phyloP scores from a whole-genome alignment of 1,140 invertebrate genomes.

The Brachionus rotundiformis region DNA sequence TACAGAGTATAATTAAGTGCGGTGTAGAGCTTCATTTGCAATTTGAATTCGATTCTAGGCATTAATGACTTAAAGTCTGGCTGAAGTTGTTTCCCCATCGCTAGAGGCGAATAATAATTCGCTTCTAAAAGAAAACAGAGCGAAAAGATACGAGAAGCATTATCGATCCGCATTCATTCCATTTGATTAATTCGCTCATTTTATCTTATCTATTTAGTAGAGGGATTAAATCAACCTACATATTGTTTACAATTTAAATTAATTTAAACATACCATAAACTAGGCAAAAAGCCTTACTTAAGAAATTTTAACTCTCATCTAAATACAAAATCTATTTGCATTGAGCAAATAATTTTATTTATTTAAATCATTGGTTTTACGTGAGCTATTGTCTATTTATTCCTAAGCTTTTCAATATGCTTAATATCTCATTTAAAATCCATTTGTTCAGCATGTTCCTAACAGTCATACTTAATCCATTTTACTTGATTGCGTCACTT shows the following conservation, averaged over 20 bases:
- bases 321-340: conserved; percentile 13
- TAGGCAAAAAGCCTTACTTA: conserved; percentile 8
- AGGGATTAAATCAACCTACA: conserved; percentile 42
- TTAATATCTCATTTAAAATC: background rate
- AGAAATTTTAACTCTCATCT: background rate
- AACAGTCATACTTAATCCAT: background rate
- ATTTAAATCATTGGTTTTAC: background rate
- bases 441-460: background rate
- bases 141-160: background rate
- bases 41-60: conserved; percentile 10
- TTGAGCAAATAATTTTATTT: conserved; percentile 11
- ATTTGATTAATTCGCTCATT: conserved; percentile 15
- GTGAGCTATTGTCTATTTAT: background rate
- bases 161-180: background rate
- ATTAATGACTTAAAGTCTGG: conserved; percentile 3
- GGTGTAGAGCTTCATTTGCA: background rate
- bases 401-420: background rate
- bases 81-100: conserved; percentile 3
- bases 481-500: background rate
- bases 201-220: conserved; percentile 4
- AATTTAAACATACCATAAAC: conserved; percentile 42
- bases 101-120: background rate
- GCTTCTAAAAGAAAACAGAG: background rate
- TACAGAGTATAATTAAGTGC: conserved; percentile 2
- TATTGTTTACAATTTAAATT: conserved; percentile 35